These are phyloP conservation scores for Myzus persicae DNA, from an alignment of 1,140 invertebrate genomes.

Conservation along the genomic window DNA sequence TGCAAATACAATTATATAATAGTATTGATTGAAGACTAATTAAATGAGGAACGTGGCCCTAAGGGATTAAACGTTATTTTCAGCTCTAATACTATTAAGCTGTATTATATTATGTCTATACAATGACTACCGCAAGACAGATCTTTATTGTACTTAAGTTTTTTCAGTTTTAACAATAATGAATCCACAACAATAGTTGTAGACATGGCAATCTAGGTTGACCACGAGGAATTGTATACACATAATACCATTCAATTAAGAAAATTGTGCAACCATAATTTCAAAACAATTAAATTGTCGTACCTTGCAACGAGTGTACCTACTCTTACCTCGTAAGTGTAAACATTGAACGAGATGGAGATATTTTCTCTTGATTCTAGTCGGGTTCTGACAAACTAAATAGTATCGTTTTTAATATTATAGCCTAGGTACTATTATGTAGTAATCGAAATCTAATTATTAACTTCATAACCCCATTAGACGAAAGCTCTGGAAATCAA, in stretches of 20 bases:
- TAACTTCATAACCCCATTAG: accelerated
- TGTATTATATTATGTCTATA: too few relatives aligned
- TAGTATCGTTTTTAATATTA: not conserved
- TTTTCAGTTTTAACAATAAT: not conserved
- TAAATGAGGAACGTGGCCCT: too few relatives aligned
- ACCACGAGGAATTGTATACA: not conserved
- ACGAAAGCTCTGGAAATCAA: too few relatives aligned
- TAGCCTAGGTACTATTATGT: too few relatives aligned
- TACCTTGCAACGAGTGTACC: too few relatives aligned
- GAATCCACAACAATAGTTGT: not conserved
- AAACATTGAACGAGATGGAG: not conserved
- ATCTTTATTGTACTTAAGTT: not conserved
- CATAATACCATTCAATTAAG: not conserved
- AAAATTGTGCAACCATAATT: not conserved
- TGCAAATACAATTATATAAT: too few relatives aligned
- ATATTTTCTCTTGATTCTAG: not conserved
- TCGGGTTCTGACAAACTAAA: not conserved
- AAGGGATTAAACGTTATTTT: too few relatives aligned
- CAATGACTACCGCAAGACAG: not conserved
- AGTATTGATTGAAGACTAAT: too few relatives aligned
- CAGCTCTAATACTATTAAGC: too few relatives aligned
- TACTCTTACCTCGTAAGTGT: too few relatives aligned
- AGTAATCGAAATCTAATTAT: too few relatives aligned
- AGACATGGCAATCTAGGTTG: not conserved
- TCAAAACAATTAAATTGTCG: not conserved